phyloP scores from a whole-genome alignment of 2,797 vertebrate genomes.

The Todus mexicanus region DNA sequence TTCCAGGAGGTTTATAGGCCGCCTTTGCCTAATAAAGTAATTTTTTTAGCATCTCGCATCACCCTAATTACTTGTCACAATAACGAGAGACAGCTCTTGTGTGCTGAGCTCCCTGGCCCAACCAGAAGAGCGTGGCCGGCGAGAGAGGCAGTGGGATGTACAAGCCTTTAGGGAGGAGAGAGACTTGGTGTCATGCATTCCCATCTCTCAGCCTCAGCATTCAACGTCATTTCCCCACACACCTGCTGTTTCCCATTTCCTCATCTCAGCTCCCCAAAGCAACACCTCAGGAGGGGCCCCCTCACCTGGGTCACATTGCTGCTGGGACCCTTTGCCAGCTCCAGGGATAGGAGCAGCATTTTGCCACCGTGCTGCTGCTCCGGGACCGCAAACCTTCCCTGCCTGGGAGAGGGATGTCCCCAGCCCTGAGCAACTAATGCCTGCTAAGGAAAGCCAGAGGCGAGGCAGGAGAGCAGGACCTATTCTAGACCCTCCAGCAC shows the following conservation, averaged over 20 bases:
- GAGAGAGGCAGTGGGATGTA: background rate
- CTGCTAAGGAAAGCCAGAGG: background rate
- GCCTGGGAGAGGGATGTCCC: background rate
- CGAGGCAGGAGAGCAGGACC: background rate
- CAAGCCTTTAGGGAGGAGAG: background rate
- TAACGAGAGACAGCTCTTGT: slow-evolving; percentile 7
- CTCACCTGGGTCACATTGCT: accelerated
- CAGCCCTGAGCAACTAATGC: background rate
- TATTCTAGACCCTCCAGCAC: background rate
- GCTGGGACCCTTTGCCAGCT: background rate
- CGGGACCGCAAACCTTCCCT: accelerated
- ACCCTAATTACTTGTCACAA: slow-evolving; percentile 72
- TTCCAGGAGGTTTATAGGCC: slow-evolving; percentile 57
- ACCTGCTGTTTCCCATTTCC: background rate
- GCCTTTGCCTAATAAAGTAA: slow-evolving; percentile 73
- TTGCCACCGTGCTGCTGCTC: background rate
- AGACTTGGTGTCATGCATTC: background rate
- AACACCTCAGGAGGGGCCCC: background rate
- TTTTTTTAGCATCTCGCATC: slow-evolving; percentile 67
- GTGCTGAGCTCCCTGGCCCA: background rate
- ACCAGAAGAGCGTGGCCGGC: background rate
- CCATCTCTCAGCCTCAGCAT: background rate
- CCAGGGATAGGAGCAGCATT: background rate
- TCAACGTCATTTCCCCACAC: background rate
- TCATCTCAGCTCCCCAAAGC: background rate